Base-by-base conservation (phyloP, 2,888 invertebrate genomes). In the Drosophila melanosoma region DNA sequence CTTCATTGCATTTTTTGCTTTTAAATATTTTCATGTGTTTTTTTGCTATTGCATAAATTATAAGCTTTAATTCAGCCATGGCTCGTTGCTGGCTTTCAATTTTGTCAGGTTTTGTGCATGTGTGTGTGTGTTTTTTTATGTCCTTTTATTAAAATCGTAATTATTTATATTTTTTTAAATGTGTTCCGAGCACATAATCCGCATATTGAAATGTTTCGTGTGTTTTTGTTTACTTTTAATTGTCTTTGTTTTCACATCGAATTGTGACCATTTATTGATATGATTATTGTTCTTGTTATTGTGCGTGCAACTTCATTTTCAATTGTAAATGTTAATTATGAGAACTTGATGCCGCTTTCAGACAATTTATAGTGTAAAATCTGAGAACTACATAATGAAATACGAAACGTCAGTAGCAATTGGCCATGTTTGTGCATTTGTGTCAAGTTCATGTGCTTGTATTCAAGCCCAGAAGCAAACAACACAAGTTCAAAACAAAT, bases 371-470 rank as follows among this genome's bases (percentile, higher is more conserved):
- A 42, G 53, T n/a, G 35, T 52, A 10, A 54, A 51, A 35, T 49
- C 51, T 42, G 42, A 63, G 29, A 15, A 49, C 52, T 26, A 38
- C 29, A 7, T 17, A 29, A 7, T 12, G 59, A 33, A 57, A 64
- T 70, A 15, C 20, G 29, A 68, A 35, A 61, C 45, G 45, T 61
- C 53, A 49, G 42, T 56, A 54, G 23, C 64, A 65, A 59, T 52
- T 66, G 59, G n/a, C 42, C 32, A 51, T 36, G 36, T 35, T 4
- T 15, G 11, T 5, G 45, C 64, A 62, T 74, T 56, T 66, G 71
- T 89, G 79, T 79, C 87, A 89, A 83, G 85, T 84, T 87, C 85
- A 83, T 70, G 69, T 69, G 72, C 69, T 65, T 60, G 45, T 35
- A 65, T 76, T 57, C 65, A 53, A 52, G 59, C 54, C 38, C 40